Percentiles rank a stretch among this genome's conserved stretches.
Evolutionary conservation across 2,113 vertebrate genomes (phyloP).

Genomic region (Gymnorhina tibicen): DNA sequence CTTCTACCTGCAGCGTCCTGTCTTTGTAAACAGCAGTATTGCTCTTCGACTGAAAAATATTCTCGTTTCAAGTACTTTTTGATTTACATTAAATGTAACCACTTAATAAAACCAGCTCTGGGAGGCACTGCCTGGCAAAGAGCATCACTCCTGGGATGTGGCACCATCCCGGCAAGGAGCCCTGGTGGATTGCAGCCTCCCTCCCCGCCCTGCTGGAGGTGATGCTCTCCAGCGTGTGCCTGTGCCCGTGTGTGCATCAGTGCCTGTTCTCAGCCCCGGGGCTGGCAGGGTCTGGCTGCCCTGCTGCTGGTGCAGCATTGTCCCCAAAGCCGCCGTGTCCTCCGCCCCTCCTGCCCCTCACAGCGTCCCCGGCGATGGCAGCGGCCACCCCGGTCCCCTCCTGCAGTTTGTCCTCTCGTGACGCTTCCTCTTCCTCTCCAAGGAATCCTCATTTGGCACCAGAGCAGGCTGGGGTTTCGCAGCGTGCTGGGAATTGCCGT

Average conservation of each 20-base stretch:
- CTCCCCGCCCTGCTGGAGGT: fast-evolving
- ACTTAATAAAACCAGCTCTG: fast-evolving
- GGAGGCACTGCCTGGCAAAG: background rate
- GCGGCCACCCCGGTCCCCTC: fast-evolving
- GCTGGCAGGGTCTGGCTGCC: background rate
- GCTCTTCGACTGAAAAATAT: background rate
- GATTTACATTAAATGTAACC: background rate
- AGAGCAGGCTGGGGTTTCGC: background rate
- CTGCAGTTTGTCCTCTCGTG: fast-evolving
- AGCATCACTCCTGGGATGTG: fast-evolving
- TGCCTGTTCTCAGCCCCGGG: background rate
- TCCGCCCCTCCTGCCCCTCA: fast-evolving
- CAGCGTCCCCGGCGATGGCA: fast-evolving
- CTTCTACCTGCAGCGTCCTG: background rate
- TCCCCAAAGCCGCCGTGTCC: background rate
- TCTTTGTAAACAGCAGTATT: background rate
- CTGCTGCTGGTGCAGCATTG: fast-evolving
- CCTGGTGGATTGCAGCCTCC: background rate
- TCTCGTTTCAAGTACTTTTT: background rate
- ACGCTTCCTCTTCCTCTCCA: background rate
- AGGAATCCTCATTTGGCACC: fast-evolving
- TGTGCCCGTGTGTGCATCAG: fast-evolving
- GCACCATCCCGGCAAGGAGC: background rate
- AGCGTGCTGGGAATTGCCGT: background rate
- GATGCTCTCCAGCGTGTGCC: background rate